These are phyloP conservation scores for Hirtodrosophila alboralis DNA, from an alignment of 2,888 invertebrate species.

Conservation along the genomic window DNA sequence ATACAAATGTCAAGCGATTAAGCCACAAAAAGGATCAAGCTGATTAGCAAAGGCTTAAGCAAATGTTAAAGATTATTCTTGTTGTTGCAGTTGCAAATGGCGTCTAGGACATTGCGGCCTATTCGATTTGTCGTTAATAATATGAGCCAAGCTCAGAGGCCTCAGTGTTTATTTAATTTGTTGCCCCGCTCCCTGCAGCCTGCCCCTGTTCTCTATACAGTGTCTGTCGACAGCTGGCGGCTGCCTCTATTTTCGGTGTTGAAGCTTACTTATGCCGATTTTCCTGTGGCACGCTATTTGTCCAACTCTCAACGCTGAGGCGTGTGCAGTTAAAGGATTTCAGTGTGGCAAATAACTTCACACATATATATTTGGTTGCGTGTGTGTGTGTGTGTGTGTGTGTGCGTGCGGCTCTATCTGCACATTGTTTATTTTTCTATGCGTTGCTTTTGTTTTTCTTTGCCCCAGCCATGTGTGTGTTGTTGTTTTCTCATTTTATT, in stretches of 20 bases:
- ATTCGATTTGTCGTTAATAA: conserved; percentile 73
- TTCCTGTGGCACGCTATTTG: conserved; percentile 65
- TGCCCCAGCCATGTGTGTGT: conserved; percentile 12
- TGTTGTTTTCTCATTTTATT: conserved; percentile 73
- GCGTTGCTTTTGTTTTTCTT: conserved; percentile 71
- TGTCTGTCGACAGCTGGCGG: conserved; percentile 44
- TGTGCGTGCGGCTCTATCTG: conserved; percentile 35
- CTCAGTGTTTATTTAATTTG: conserved; percentile 71
- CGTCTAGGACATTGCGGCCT: not conserved
- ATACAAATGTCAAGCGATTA: conserved; percentile 81
- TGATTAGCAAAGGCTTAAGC: conserved; percentile 79
- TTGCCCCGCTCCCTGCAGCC: conserved; percentile 47
- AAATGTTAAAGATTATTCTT: conserved; percentile 30
- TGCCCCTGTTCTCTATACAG: too few species aligned
- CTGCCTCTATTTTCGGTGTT: conserved; percentile 23
- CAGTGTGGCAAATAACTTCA: conserved; percentile 63
- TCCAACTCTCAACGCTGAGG: conserved; percentile 65
- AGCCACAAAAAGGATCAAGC: conserved; percentile 77
- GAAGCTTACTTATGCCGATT: conserved; percentile 33
- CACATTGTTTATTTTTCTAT: conserved; percentile 74
- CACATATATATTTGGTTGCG: conserved; percentile 28
- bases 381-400: conserved; percentile 12
- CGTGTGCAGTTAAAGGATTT: conserved; percentile 80
- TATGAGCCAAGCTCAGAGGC: conserved; percentile 59
- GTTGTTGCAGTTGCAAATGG: conserved; percentile 17